A percentile compares a stretch with the other conserved stretches of the same genome.
Evolutionary conservation across 2,113 vertebrate species (phyloP).

Genomic region (Astur gentilis): DNA sequence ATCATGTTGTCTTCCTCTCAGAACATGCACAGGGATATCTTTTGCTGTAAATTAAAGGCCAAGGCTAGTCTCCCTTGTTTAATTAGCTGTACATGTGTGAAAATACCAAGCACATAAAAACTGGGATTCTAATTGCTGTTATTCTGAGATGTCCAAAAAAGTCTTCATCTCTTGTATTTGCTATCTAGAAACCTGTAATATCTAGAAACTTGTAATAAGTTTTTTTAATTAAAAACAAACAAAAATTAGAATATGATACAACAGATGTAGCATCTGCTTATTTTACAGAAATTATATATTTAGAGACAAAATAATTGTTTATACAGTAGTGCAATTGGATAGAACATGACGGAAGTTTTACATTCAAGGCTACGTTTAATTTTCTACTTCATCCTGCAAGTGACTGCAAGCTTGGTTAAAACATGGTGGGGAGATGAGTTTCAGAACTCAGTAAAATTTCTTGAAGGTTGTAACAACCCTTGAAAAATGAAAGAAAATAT

Average conservation of each 20-base stretch:
- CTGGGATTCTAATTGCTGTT: neutral
- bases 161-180: neutral
- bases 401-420: neutral
- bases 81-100: constrained; percentile 1
- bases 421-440: neutral
- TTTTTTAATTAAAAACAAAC: neutral
- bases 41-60: neutral
- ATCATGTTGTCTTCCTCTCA: neutral
- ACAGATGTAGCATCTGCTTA: neutral
- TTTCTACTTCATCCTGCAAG: neutral
- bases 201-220: neutral
- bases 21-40: neutral
- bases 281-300: neutral
- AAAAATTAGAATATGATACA: neutral
- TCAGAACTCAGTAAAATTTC: neutral
- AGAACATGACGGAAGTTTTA: neutral
- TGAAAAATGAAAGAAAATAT: neutral
- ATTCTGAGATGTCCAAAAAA: neutral
- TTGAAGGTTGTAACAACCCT: neutral
- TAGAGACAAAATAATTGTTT: neutral
- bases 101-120: neutral
- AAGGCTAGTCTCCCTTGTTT: neutral
- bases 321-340: neutral
- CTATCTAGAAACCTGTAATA: neutral
- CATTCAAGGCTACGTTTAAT: neutral